These are phyloP conservation scores for Brotula barbata DNA, from an alignment of 2,797 vertebrate genomes.

Conservation along the genomic window DNA sequence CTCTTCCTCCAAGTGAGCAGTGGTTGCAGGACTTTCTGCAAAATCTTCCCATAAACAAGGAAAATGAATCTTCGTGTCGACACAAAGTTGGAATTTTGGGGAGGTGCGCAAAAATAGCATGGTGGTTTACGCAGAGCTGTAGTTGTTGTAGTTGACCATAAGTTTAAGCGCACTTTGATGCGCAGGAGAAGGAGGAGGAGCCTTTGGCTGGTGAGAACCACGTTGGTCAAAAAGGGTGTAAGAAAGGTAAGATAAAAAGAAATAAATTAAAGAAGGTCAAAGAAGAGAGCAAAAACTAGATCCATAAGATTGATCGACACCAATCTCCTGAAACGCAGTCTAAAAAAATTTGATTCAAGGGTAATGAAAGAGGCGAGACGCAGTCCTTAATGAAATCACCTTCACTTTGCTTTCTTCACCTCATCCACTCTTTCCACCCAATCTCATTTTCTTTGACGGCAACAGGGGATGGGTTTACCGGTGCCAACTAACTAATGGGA, in stretches of 20 bases:
- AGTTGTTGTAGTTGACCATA: too few species aligned
- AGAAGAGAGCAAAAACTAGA: neutral
- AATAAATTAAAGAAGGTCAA: neutral
- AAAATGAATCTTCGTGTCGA: too few species aligned
- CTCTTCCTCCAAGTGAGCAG: too few species aligned
- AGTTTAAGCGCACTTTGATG: too few species aligned
- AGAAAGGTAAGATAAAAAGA: neutral
- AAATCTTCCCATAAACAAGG: too few species aligned
- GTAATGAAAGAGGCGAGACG: slow-evolving; percentile 10
- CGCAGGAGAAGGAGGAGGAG: too few species aligned
- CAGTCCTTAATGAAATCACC: slow-evolving; percentile 20
- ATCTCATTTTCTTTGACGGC: slow-evolving; percentile 14
- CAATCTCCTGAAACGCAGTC: slow-evolving; percentile 11
- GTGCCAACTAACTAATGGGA: slow-evolving; percentile 10
- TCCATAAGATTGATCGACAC: neutral
- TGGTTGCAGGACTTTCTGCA: too few species aligned
- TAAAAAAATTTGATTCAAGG: slow-evolving; percentile 20
- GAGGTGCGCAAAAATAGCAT: too few species aligned
- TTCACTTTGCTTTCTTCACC: slow-evolving; percentile 20
- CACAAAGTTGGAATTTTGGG: too few species aligned
- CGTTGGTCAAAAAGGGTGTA: neutral
- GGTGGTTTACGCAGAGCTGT: too few species aligned
- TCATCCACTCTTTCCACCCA: slow-evolving; percentile 23
- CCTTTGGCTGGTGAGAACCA: too few species aligned
- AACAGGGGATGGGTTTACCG: slow-evolving; percentile 17